Base-by-base conservation (phyloP, 2,113 vertebrate species). In the Lycocorax pyrrhopterus region DNA sequence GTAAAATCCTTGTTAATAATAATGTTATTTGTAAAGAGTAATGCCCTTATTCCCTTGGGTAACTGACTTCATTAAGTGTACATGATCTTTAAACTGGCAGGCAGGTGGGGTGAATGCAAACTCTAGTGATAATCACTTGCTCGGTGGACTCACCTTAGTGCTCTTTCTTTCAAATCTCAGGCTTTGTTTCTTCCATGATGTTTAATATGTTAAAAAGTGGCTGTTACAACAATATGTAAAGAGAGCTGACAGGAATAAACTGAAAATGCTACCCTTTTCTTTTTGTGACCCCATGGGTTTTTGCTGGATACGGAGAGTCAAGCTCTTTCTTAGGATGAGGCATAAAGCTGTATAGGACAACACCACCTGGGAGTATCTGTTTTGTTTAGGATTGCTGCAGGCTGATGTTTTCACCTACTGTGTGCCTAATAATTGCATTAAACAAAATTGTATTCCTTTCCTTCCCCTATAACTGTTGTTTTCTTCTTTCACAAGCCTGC, bases 171-270 rank as follows among this genome's bases (percentile, higher is more conserved):
- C 69, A 94, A 90, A 88, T 96, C 60, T 87, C 20, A 39, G 77
- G 73, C 69, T 96, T 87, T 84, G 16, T 95, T 96, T 96, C 43
- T 96, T 97, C 82, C 52, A 74, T 82, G 46, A 60, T 90, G 46
- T 90, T 96, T 93, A 96, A 95, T 96, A 96, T 94, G 97, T 97
- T 94, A 87, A 86, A 87, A 94, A 94, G 66, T 80, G 75, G 59
- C 41, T 75, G 26, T 74, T 96, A 25, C 58, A 93, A 75, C 60
- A 83, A 46, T 90, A 84, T 44, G 33, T 81, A 51, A 75, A 84
- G 64, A 41, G 26, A 68, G 6, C 33, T 21, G 44, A 87, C 32
- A 82, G 20, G 20, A 67, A 77, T 89, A 80, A 84, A 62, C 16
- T 85, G 64, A 84, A 87, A 89, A 95, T 73, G n/a, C 53, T 89